These are phyloP conservation scores for Saguinus midas DNA, from an alignment of 2,113 vertebrate species.

Conservation along the genomic window DNA sequence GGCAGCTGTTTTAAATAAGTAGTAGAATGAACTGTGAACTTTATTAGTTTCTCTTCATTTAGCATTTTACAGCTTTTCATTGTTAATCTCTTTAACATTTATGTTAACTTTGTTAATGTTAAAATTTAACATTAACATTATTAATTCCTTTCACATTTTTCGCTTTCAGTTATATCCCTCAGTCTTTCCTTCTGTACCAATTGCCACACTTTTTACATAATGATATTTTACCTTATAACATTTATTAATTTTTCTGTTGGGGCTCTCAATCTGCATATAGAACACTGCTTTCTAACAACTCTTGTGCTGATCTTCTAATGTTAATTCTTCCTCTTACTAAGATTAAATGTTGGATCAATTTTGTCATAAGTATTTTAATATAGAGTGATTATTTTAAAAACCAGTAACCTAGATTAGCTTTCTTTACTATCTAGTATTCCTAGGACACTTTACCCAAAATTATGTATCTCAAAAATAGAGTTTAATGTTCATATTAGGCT, in stretches of 20 bases:
- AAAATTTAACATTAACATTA: too few relatives aligned
- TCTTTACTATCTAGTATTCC: conserved; percentile 5
- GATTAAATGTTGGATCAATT: conserved; percentile 1
- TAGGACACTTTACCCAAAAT: background rate
- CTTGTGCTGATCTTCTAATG: background rate
- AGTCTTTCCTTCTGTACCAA: background rate
- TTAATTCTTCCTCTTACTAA: background rate
- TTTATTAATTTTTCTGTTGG: background rate
- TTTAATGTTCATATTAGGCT: background rate
- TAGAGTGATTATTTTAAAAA: conserved; percentile 19
- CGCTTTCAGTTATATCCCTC: background rate
- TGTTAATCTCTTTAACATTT: background rate
- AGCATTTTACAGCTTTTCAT: conserved; percentile 5
- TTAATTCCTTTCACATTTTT: conserved; percentile 15
- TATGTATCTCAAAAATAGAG: background rate
- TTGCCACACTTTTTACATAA: background rate
- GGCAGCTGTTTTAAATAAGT: background rate
- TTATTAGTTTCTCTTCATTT: background rate
- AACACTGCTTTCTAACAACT: background rate
- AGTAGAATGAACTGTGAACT: background rate
- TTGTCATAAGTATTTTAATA: conserved; percentile 25
- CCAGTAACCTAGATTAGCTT: background rate
- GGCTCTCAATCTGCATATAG: background rate
- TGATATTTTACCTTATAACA: conserved; percentile 4
- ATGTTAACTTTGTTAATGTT: too few relatives aligned